Conservation (phyloP, 2,797 vertebrate genomes). For the Propithecus deckenii region DNA sequence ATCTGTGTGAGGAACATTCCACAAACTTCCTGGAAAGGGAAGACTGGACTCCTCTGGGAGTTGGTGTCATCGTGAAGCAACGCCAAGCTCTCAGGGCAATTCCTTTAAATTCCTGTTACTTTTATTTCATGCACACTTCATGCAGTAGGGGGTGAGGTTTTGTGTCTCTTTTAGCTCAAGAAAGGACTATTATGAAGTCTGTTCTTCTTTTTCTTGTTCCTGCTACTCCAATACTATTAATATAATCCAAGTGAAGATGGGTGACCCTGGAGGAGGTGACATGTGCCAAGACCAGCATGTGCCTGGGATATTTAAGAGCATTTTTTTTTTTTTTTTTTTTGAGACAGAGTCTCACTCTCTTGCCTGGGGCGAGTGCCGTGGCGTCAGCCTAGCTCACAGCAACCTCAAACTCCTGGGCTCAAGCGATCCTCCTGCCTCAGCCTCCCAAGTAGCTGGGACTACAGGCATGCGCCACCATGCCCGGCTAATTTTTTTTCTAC, state of each 20-base stretch:
- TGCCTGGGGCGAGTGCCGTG: too few relatives aligned
- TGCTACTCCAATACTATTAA: background rate
- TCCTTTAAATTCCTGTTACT: background rate
- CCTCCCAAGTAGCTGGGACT: too few relatives aligned
- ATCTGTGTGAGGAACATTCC: constrained; percentile 26
- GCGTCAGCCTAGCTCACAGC: too few relatives aligned
- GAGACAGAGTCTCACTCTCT: too few relatives aligned
- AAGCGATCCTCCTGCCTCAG: too few relatives aligned
- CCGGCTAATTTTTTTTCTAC: too few relatives aligned
- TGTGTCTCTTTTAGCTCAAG: background rate
- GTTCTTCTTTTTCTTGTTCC: background rate
- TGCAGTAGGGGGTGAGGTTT: background rate
- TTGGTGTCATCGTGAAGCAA: background rate
- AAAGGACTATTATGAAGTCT: background rate
- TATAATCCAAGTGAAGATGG: background rate
- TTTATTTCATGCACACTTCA: background rate
- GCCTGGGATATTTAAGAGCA: background rate
- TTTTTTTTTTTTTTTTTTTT: background rate
- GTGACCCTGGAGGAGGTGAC: background rate
- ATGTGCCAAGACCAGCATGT: background rate
- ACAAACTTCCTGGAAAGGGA: background rate
- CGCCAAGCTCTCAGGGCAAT: background rate
- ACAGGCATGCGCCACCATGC: too few relatives aligned
- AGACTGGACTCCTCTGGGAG: background rate
- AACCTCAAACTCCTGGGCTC: too few relatives aligned